Base-by-base conservation (phyloP, 1,140 invertebrate genomes). In the Babylonia areolata region DNA sequence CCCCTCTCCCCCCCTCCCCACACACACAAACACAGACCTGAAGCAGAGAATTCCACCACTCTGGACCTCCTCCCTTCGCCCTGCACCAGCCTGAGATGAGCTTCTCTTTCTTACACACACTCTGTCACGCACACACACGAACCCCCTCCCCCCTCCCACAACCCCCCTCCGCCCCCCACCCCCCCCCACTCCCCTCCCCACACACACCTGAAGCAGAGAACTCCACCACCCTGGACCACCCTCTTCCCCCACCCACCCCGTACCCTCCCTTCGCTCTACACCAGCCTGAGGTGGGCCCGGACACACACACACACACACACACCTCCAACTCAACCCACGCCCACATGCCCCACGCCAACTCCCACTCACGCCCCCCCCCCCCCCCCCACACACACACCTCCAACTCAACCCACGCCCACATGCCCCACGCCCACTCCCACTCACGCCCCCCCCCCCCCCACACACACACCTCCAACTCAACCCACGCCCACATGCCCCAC, bases 201-300 rank as follows among this genome's bases (percentile, higher is more conserved):
- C 33, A 33, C 84, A 37, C 89, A 94, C 93, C 93, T 90, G 92
- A 87, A 28, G 92, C 89, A 11, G 89, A 51, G 80, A 94, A 94
- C 86, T 92, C 91, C 81, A 94, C 78, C 9, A 94, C 89, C 31
- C 77, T 82, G 20, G 85, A 90, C 9, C 87, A n/a, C n/a, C n/a
- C n/a, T n/a, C n/a, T n/a, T n/a, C n/a, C n/a, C n/a, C n/a, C n/a
- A n/a, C n/a, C n/a, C n/a, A n/a, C n/a, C n/a, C n/a, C n/a, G n/a
- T n/a, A n/a, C 79, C 28, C 75, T 75, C 17, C 82, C 71, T 33
- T n/a, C 71, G 75, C 92, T 92, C 20, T 83, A 75, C 37, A 85
- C 85, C 17, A 87, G 88, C 9, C 75, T 54, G 31, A 90, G 83
- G 51, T 91, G 81, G 71, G 90, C 90, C 23, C 69, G n/a, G n/a